Percentiles rank a stretch among this genome's conserved stretches.
phyloP scores from a whole-genome alignment of 2,113 vertebrate species.

The Corythaixoides concolor region DNA sequence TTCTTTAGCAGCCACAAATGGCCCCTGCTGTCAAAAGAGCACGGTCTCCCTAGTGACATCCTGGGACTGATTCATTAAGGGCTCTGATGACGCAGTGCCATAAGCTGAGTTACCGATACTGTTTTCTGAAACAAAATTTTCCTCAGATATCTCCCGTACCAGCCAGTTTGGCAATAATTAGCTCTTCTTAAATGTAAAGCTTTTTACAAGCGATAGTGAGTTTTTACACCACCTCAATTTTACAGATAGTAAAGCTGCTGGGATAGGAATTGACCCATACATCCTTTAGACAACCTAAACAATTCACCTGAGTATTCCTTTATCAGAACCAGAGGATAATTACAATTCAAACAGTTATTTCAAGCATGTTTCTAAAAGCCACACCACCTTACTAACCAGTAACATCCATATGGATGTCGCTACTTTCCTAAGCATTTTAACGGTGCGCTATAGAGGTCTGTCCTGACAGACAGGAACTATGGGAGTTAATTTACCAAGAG shows the following conservation, averaged over 20 bases:
- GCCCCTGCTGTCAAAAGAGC: background rate
- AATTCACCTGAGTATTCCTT: background rate
- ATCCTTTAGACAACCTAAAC: background rate
- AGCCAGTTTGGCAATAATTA: background rate
- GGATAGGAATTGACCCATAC: background rate
- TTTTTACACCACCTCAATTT: background rate
- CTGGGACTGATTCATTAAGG: background rate
- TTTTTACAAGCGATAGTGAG: background rate
- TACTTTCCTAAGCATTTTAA: background rate
- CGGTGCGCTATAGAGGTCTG: background rate
- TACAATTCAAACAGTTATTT: background rate
- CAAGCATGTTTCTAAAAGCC: background rate
- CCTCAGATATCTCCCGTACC: background rate
- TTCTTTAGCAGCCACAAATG: background rate
- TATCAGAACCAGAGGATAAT: background rate
- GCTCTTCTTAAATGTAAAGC: background rate
- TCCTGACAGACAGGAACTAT: background rate
- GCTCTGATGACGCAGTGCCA: background rate
- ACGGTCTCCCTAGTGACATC: background rate
- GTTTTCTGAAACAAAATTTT: background rate
- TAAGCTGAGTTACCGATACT: background rate
- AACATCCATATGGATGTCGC: background rate
- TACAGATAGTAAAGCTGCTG: background rate
- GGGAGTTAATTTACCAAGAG: background rate
- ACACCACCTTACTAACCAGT: background rate